Evolutionary conservation across 30 jellyfish, hydroid and myxozoan genomes (phyloP).

Genomic region (Sanderia malayensis): DNA sequence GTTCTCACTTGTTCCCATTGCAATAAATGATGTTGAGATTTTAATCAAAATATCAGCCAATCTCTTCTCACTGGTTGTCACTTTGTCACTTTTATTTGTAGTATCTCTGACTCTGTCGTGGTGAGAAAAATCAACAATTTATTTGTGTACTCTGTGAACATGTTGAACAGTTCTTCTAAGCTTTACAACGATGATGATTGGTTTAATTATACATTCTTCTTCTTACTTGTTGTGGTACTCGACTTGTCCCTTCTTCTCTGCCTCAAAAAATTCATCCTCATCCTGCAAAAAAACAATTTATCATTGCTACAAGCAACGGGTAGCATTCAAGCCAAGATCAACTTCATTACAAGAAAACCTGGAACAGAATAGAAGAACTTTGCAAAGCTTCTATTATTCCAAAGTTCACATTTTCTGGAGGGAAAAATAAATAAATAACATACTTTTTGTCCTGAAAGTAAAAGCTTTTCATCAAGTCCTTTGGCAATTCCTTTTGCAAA

Average conservation of each 20-base stretch:
- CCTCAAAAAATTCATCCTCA: constrained; percentile 89
- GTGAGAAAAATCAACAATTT: constrained; percentile 6
- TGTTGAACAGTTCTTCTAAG: no score
- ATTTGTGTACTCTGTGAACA: background rate
- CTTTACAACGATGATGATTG: no score
- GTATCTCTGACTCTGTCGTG: constrained; percentile 89
- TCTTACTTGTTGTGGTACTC: constrained; percentile 83
- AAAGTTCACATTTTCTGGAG: no score
- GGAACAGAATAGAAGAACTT: no score
- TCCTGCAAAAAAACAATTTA: constrained; percentile 75
- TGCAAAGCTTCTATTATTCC: no score
- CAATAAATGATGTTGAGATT: constrained; percentile 61
- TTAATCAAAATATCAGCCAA: constrained; percentile 88
- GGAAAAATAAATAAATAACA: no score
- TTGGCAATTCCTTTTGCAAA: constrained; percentile 97
- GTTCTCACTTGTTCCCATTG: constrained; percentile 90
- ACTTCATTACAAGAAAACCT: no score
- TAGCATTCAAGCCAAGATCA: no score
- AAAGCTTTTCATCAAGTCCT: constrained; percentile 96
- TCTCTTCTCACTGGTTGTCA: constrained; percentile 78
- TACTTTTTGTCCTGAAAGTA: constrained; percentile 98
- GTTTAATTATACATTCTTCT: no score
- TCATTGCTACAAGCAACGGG: no score
- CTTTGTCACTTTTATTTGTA: constrained; percentile 80
- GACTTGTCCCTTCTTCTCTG: constrained; percentile 77